Evolutionary conservation across 2,797 vertebrate species (phyloP).

Genomic region (Oceanodroma leucorhoa): DNA sequence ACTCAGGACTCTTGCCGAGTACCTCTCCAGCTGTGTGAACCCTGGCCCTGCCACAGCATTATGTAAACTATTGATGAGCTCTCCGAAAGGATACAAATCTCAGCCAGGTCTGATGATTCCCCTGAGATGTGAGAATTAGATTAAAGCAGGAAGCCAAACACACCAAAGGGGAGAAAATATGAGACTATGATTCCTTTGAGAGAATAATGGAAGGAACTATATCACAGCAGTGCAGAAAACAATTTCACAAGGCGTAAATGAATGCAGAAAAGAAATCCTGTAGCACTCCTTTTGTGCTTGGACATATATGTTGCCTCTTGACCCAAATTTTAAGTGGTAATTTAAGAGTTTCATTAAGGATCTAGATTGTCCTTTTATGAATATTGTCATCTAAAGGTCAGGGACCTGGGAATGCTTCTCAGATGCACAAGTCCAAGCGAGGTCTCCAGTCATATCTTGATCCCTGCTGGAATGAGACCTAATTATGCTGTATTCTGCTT

Average conservation of each 20-base stretch:
- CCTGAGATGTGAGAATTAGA: slow-evolving; percentile 60
- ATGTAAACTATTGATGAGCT: slow-evolving; percentile 67
- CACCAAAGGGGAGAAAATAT: slow-evolving; percentile 50
- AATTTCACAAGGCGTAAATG: slow-evolving; percentile 32
- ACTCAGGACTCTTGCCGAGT: neutral
- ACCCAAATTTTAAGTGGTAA: slow-evolving; percentile 10
- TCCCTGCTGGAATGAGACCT: neutral
- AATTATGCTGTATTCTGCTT: neutral
- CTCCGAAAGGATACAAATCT: slow-evolving; percentile 59
- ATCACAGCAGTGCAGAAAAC: slow-evolving; percentile 44
- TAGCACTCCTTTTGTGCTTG: neutral
- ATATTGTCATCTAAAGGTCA: neutral
- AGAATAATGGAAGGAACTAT: slow-evolving; percentile 40
- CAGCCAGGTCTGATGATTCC: slow-evolving; percentile 59
- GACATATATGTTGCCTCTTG: neutral
- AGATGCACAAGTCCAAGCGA: neutral
- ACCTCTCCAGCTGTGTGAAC: slow-evolving; percentile 64
- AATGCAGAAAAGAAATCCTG: slow-evolving; percentile 40
- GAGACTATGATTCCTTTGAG: slow-evolving; percentile 45
- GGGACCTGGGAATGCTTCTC: neutral
- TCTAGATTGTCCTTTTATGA: slow-evolving; percentile 4
- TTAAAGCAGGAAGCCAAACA: slow-evolving; percentile 62
- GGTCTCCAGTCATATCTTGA: neutral
- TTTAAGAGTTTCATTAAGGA: slow-evolving; percentile 28
- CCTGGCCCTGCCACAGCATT: slow-evolving; percentile 35